Conservation (phyloP, 1,140 invertebrate genomes). For the Caenorhabditis latens region DNA sequence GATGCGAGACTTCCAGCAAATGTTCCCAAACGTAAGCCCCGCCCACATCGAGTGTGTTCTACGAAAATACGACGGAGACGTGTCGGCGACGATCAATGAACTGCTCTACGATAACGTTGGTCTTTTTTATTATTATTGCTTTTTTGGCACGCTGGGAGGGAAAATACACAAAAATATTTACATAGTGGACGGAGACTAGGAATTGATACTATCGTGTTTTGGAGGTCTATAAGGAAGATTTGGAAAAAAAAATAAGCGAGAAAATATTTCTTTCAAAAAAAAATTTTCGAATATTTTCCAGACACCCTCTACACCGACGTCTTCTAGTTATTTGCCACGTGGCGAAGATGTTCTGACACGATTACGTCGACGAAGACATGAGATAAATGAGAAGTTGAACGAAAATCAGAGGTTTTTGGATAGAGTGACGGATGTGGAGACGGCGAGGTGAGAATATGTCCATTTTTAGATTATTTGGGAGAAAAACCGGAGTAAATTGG, state of each 20-base stretch:
- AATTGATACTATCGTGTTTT: too few species aligned
- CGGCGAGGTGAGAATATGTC: constrained; percentile 29
- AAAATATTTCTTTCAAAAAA: too few species aligned
- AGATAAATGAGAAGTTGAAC: constrained; percentile 28
- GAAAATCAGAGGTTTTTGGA: constrained; percentile 53
- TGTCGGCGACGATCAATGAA: constrained; percentile 60
- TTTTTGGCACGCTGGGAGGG: neutral
- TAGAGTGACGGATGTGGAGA: constrained; percentile 50
- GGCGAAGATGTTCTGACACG: neutral
- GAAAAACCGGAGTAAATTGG: too few species aligned
- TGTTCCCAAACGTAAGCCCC: constrained; percentile 53
- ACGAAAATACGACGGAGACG: constrained; percentile 61
- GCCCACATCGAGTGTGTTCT: constrained; percentile 62
- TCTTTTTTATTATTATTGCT: neutral
- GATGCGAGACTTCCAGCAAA: constrained; percentile 59
- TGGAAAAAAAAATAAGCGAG: too few species aligned
- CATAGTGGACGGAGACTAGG: too few species aligned
- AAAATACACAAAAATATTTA: constrained; percentile 10
- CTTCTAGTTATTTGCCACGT: neutral
- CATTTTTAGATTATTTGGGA: too few species aligned
- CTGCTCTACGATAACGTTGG: constrained; percentile 44
- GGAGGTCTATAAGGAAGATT: too few species aligned
- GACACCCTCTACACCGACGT: neutral
- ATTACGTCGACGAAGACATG: neutral
- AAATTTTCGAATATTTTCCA: neutral